Conservation (phyloP, 1,140 invertebrate genomes). For the Nasonia longicornis region DNA sequence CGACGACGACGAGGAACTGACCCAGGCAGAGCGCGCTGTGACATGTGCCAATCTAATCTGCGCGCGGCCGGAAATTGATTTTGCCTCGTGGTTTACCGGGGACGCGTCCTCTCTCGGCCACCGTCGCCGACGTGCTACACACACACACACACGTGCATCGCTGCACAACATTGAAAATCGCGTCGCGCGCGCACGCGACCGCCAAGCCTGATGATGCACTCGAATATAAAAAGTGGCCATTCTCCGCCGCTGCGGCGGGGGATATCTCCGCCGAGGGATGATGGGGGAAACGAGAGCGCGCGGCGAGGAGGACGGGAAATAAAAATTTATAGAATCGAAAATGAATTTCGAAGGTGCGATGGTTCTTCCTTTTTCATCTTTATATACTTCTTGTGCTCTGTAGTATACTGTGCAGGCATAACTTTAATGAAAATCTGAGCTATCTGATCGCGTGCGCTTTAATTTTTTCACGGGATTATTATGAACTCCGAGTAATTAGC, state of each 20-base stretch:
- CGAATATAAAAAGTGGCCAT: slow-evolving; percentile 31
- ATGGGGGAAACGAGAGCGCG: neutral
- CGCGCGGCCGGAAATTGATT: slow-evolving; percentile 45
- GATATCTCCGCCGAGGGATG: neutral
- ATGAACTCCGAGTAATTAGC: slow-evolving; percentile 18
- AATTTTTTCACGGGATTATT: neutral
- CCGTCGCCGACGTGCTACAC: neutral
- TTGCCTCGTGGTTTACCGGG: slow-evolving; percentile 40
- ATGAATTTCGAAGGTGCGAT: neutral
- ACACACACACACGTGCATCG: neutral
- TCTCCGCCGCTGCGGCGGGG: neutral
- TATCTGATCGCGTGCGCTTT: too few relatives aligned
- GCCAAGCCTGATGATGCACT: neutral
- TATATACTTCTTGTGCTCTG: too few relatives aligned
- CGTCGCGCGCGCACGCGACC: neutral
- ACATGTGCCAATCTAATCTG: slow-evolving; percentile 47
- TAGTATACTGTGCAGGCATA: too few relatives aligned
- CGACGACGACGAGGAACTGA: neutral
- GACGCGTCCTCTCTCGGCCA: neutral
- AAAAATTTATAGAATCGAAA: slow-evolving; percentile 39
- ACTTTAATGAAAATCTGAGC: too few relatives aligned
- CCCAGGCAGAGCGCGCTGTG: slow-evolving; percentile 24
- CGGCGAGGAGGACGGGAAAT: slow-evolving; percentile 10
- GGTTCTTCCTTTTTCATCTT: too few relatives aligned
- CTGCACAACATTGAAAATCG: slow-evolving; percentile 29